These are phyloP conservation scores for Venustaconcha ellipsiformis DNA, from an alignment of 1,140 invertebrate genomes.

Conservation along the genomic window DNA sequence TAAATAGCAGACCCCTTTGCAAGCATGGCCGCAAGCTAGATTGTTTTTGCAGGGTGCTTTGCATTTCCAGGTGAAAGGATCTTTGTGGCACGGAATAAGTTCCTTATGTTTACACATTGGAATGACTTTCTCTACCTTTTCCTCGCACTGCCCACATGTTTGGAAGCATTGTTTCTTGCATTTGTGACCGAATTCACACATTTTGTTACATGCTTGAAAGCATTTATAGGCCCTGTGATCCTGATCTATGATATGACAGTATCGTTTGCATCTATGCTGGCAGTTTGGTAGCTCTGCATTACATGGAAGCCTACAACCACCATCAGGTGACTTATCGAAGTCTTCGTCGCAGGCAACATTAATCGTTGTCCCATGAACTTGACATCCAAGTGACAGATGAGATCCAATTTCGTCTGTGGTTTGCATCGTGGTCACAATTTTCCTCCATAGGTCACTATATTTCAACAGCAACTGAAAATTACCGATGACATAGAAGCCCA, in stretches of 20 bases:
- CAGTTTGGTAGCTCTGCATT: conserved; percentile 47
- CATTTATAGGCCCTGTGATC: conserved; percentile 42
- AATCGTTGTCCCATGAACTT: conserved; percentile 63
- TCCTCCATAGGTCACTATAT: conserved; percentile 66
- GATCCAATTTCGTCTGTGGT: conserved; percentile 29
- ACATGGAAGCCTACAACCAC: conserved; percentile 63
- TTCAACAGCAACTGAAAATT: conserved; percentile 76
- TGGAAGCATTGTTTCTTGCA: conserved; percentile 48
- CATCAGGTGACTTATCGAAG: conserved; percentile 61
- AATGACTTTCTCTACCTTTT: conserved; percentile 15
- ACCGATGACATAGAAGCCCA: conserved; percentile 78
- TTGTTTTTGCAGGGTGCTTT: conserved; percentile 10
- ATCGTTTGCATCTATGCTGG: conserved; percentile 56
- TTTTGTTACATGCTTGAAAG: conserved; percentile 47
- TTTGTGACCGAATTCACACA: conserved; percentile 37
- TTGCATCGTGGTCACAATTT: conserved; percentile 51
- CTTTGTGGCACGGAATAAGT: conserved; percentile 31
- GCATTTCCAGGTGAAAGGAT: conserved; percentile 27
- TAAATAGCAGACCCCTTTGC: conserved; percentile 74
- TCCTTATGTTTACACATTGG: conserved; percentile 31
- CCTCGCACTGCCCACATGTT: conserved; percentile 42
- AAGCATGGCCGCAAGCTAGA: conserved; percentile 73
- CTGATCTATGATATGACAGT: conserved; percentile 47
- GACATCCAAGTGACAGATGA: conserved; percentile 64
- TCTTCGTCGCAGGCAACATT: conserved; percentile 44